Base-by-base conservation (phyloP, 2,888 invertebrate genomes). In the Lysandra coridon region DNA sequence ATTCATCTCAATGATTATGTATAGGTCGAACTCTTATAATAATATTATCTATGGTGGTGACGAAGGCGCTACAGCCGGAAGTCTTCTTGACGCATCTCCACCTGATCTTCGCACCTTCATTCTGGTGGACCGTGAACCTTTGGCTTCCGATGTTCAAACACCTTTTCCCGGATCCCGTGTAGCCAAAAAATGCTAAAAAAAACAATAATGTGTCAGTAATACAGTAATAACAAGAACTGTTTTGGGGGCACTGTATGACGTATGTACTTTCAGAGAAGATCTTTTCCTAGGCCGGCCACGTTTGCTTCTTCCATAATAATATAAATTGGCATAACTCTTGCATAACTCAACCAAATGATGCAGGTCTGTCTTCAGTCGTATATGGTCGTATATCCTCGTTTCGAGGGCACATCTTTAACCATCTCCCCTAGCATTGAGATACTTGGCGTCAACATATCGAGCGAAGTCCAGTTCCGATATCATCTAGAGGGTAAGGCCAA, bases 81-180 rank as follows among this genome's bases (percentile, higher is more conserved):
- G 83, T 86, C 81, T 89, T 90, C 84, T 84, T 89, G 1, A 87
- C 84, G 77, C 91, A 91, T 60, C 91, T 83, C 91, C 91, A 91
- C 23, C 90, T 83, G 1, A 88, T 87, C 83, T 88, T 91, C 0
- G 84, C 73, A 1, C 93, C 92, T 82, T 93, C 92, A 78, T 91
- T 87, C 82, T 93, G 92, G 80, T 93, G 92, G 1, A 93, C 83
- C 0, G 90, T 92, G 81, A 87, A 92, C 78, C 88, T 87, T 23
- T 89, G 83, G 0, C 75, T 23, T 0, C 88, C 90, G 14, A 92
- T 86, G 73, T 91, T 85, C 44, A 93, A 83, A 69, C 91, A 93
- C 30, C 89, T 88, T 79, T 92, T 91, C 1, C 93, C 92, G n/a
- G 85, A 82, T 0, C 76, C 57, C 0, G 92, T 91, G 69, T 83